Conservation (phyloP, 2,797 vertebrate genomes). For the Malacoctenus gilli region DNA sequence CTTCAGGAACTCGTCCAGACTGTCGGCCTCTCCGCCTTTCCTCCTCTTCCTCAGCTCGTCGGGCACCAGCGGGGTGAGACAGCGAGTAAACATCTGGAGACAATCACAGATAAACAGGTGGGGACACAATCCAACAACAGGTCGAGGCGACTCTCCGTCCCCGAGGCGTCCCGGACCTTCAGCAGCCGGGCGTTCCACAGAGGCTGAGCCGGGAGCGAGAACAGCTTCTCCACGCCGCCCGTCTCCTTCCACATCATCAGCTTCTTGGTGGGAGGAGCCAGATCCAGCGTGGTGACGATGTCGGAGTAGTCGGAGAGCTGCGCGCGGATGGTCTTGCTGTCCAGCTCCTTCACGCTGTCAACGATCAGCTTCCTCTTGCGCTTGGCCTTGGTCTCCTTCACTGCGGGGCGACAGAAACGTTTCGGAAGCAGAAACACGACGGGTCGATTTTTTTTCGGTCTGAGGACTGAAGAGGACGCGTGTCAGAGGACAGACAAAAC, state of each 20-base stretch:
- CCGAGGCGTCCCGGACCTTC: conserved; percentile 80
- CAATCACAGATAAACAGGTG: background rate
- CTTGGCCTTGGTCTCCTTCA: conserved; percentile 97
- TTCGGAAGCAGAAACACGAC: too few species aligned
- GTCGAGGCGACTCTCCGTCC: too few species aligned
- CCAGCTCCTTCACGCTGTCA: conserved; percentile 95
- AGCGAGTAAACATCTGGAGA: conserved; percentile 91
- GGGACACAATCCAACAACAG: too few species aligned
- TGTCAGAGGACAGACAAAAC: background rate
- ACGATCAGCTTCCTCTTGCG: conserved; percentile 97
- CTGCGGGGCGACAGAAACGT: conserved; percentile 61
- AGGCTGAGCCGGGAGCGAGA: conserved; percentile 94
- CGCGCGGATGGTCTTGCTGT: conserved; percentile 95
- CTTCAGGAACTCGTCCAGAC: conserved; percentile 93
- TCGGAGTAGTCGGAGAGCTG: conserved; percentile 96
- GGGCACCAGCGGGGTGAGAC: conserved; percentile 93
- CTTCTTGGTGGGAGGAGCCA: conserved; percentile 96
- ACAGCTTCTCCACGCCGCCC: conserved; percentile 95
- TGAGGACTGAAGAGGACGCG: background rate
- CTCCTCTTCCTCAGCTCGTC: conserved; percentile 93
- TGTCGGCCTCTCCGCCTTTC: conserved; percentile 95
- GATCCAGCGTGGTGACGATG: conserved; percentile 94
- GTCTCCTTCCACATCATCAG: conserved; percentile 99
- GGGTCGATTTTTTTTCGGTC: background rate
- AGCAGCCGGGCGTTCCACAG: conserved; percentile 92